Conservation (phyloP, 35 echinoderm and acorn worm species). For the Chiridota heheva region DNA sequence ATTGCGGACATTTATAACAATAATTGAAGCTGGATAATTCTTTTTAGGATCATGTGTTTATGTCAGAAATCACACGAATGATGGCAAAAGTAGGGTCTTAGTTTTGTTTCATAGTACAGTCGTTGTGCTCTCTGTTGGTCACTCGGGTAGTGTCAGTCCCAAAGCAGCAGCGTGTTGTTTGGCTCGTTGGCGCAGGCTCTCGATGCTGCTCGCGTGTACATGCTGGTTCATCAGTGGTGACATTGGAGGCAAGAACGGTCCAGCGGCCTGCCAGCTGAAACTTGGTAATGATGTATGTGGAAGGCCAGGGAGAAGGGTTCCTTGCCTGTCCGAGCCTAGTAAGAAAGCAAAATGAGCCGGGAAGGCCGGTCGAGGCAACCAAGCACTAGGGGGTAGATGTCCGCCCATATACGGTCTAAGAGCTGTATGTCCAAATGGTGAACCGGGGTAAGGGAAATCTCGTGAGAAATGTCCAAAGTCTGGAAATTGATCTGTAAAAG, state of each 20-base stretch:
- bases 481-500: slow-evolving; percentile 26
- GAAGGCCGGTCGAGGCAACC: slow-evolving; percentile 29
- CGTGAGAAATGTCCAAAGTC: slow-evolving; percentile 29
- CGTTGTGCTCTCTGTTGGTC: too few relatives aligned
- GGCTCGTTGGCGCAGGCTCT: slow-evolving; percentile 89
- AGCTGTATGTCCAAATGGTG: slow-evolving; percentile 20
- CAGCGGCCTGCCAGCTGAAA: slow-evolving; percentile 44
- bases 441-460: slow-evolving; percentile 18
- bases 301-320: slow-evolving; percentile 34
- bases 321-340: slow-evolving; percentile 36
- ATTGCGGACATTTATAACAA: too few relatives aligned
- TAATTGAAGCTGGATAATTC: too few relatives aligned
- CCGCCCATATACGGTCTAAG: slow-evolving; percentile 44
- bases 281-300: slow-evolving; percentile 29
- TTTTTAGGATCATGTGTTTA: too few relatives aligned
- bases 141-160: slow-evolving; percentile 73
- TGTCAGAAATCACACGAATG: too few relatives aligned
- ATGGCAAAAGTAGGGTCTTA: too few relatives aligned
- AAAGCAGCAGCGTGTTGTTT: slow-evolving; percentile 93
- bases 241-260: slow-evolving; percentile 33
- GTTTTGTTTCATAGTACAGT: too few relatives aligned
- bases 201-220: slow-evolving; percentile 87
- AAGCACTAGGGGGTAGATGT: slow-evolving; percentile 23
- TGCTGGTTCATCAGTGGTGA: slow-evolving; percentile 49
- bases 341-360: slow-evolving; percentile 41